Evolutionary conservation across 2,888 invertebrate species (phyloP), one percentile per base, ranked within the genome.

Genomic region (Ganaspis brasiliensis): DNA sequence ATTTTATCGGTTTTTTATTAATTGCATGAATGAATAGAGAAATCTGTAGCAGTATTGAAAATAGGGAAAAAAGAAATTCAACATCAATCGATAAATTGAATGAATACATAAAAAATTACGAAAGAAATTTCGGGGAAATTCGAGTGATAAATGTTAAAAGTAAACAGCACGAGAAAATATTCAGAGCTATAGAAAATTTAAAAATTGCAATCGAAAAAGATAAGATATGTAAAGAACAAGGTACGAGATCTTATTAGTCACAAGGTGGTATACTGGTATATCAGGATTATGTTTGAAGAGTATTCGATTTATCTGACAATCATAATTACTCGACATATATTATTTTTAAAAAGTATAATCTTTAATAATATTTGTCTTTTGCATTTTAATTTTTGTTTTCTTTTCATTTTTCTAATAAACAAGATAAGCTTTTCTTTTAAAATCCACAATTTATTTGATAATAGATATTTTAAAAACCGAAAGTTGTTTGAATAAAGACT

Each of bases 131-230:
- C 6, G 45, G 67, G 8, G 8, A 45, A 45, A 67, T 24, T 24
- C 8, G 6, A 67, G 12, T 67, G 0, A 67, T n/a, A 24, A 5
- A 45, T 21, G n/a, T 9, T 24, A n/a, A 19, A 24, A 12, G 8
- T 45, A 12, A 67, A 10, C 16, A 14, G 2, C 19, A 63, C 14
- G 63, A 19, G 19, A 63, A 63, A n/a, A n/a, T 37, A 24, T 63
- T 8, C 19, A 35, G 37, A 40, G 63, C 63, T 45, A 21, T 45
- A n/a, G 12, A 45, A 40, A 67, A 67, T 67, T 37, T 67, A 24
- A 21, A 67, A 40, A 67, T 40, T 67, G 24, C 45, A 67, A 67
- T 67, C 21, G 24, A 67, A 16, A 45, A 45, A 24, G 67, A 67
- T 45, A 45, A 40, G 40, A 67, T 45, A 8, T 24, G n/a, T 3